phyloP scores from a whole-genome alignment of 2,888 invertebrate genomes.

The Stramonita haemastoma region DNA sequence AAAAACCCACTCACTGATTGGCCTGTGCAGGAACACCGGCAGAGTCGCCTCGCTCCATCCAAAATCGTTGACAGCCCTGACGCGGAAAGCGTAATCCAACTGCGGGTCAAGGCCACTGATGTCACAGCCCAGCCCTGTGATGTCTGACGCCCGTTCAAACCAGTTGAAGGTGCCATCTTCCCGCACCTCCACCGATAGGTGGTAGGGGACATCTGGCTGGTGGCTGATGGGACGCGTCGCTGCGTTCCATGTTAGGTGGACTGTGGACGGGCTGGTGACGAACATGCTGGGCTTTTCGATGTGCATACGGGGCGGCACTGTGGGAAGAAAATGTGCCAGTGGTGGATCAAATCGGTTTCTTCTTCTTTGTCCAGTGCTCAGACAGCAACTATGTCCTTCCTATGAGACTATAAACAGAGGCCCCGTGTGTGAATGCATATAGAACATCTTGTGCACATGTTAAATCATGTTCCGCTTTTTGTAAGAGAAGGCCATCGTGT shows the following conservation, averaged over 20 bases:
- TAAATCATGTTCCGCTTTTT: too few species aligned
- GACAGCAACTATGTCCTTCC: too few species aligned
- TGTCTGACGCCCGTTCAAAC: constrained; percentile 67
- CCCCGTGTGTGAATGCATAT: too few species aligned
- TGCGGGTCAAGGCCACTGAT: constrained; percentile 86
- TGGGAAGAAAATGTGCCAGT: background rate
- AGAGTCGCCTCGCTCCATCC: constrained; percentile 85
- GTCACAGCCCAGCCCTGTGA: constrained; percentile 56
- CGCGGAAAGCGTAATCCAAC: constrained; percentile 95
- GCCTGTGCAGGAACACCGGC: constrained; percentile 68
- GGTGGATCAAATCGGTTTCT: too few species aligned
- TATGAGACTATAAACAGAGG: too few species aligned
- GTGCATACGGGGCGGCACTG: constrained; percentile 73
- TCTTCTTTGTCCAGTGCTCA: too few species aligned
- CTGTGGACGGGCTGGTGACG: constrained; percentile 60
- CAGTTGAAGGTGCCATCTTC: constrained; percentile 65
- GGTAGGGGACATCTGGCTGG: constrained; percentile 60
- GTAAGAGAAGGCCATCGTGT: too few species aligned
- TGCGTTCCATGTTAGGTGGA: constrained; percentile 68
- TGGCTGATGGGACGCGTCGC: constrained; percentile 65
- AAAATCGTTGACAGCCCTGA: constrained; percentile 96
- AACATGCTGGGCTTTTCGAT: constrained; percentile 72
- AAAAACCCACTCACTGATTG: constrained; percentile 76
- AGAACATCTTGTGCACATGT: too few species aligned
- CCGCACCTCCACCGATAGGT: constrained; percentile 67